Evolutionary conservation across 1,140 invertebrate genomes (phyloP), one percentile per base, ranked within the genome.

Genomic region (Drosophila ananassae): DNA sequence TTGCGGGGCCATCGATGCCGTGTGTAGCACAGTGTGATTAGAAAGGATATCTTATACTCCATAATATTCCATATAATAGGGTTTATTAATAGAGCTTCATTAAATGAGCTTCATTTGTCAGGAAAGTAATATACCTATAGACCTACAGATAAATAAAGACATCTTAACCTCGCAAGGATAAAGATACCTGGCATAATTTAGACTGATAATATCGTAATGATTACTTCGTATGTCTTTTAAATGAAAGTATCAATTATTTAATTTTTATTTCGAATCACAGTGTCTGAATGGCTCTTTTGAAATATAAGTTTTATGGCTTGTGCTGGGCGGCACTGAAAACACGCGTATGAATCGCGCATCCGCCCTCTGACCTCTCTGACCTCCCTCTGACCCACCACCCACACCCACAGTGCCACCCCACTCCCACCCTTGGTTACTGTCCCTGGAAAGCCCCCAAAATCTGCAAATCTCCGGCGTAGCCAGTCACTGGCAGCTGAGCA

Each of bases 291-390:
- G 51, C 54, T 55, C 56, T 75, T 76, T 60, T 54, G 46, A 75
- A 68, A 75, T 74, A 76, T 75, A 76, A 76, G 62, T 75, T 87
- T 81, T 87, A 85, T 87, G 82, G 82, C 77, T 85, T 87, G 68
- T 73, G 76, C 41, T 73, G 67, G 53, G 12, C 58, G 56, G 79
- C 57, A 64, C 79, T 69, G 12, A 37, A 82, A 82, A 58, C 48
- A 71, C 51, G 62, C 82, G 61, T 87, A 72, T 72, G 78, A 78
- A 50, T 37, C 51, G 50, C 54, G 54, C 24, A 56, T 28, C n/a
- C 21, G 13, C 34, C 22, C 58, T 56, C 25, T 52, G 41, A 44
- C 41, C 41, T n/a, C n/a, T n/a, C n/a, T n/a, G n/a, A n/a, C n/a
- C n/a, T n/a, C n/a, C n/a, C n/a, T n/a, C n/a, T n/a, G n/a, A n/a